Conservation (phyloP, 2,113 vertebrate species). For the Fukomys damarensis region DNA sequence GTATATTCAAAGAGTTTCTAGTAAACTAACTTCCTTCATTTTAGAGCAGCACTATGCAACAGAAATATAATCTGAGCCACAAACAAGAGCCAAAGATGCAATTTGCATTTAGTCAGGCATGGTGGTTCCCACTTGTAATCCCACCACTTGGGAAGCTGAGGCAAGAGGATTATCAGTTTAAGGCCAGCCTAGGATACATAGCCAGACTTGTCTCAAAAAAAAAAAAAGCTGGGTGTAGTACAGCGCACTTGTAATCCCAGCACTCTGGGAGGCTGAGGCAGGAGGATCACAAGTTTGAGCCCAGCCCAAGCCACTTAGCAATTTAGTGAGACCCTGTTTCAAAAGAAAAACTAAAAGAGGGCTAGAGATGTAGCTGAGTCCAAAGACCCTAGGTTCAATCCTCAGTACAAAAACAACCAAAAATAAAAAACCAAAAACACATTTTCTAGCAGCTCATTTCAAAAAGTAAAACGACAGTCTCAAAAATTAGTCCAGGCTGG, state of each 20-base stretch:
- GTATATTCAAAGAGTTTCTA: constrained; percentile 32
- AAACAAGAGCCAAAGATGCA: background rate
- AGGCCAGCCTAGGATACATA: background rate
- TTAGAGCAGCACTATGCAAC: constrained; percentile 43
- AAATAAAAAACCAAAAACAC: background rate
- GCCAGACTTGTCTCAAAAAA: background rate
- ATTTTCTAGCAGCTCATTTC: constrained; percentile 28
- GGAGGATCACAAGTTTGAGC: background rate
- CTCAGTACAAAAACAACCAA: background rate
- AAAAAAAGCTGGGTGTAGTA: background rate
- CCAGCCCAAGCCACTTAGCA: background rate
- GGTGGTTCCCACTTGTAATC: background rate
- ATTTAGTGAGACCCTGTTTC: background rate
- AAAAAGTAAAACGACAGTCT: constrained; percentile 37
- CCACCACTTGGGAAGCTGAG: background rate
- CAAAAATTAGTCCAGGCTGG: background rate
- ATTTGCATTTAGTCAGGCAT: background rate
- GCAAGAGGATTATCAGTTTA: background rate
- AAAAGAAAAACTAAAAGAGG: background rate
- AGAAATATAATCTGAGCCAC: constrained; percentile 59
- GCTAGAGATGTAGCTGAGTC: background rate
- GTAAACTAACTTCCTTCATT: background rate
- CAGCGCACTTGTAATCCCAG: background rate
- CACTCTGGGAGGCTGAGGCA: background rate
- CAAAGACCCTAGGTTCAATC: background rate